A percentile compares a stretch with the other conserved stretches of the same genome.
These are phyloP conservation scores for Protomyctophum bolini DNA, from an alignment of 2,113 vertebrate species.

Conservation along the genomic window DNA sequence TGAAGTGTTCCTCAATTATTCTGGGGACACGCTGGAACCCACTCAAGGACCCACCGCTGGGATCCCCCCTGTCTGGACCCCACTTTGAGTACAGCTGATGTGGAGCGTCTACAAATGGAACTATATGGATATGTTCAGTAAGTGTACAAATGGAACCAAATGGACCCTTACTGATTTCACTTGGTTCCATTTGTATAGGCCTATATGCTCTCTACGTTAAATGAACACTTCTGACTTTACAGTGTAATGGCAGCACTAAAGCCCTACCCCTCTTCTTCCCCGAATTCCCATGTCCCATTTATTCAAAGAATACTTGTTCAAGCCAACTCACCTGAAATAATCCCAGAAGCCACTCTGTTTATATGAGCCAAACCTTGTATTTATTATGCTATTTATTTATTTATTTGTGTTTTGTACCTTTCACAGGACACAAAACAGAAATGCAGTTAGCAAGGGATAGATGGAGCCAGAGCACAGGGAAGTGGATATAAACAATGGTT, in stretches of 20 bases:
- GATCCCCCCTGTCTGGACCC: too few relatives aligned
- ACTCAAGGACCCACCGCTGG: too few relatives aligned
- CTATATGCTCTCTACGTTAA: too few relatives aligned
- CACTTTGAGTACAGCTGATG: too few relatives aligned
- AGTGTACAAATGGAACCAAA: too few relatives aligned
- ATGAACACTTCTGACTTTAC: background rate
- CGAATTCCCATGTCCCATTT: slow-evolving; percentile 35
- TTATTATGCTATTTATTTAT: too few relatives aligned
- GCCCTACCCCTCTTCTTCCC: slow-evolving; percentile 18
- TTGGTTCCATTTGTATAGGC: too few relatives aligned
- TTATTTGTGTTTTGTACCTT: slow-evolving; percentile 42
- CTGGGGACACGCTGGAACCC: too few relatives aligned
- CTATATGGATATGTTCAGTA: too few relatives aligned
- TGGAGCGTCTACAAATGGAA: too few relatives aligned
- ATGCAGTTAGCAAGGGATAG: slow-evolving; percentile 17
- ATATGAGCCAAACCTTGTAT: slow-evolving; percentile 22
- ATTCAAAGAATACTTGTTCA: slow-evolving; percentile 55
- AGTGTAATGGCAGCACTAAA: slow-evolving; percentile 32
- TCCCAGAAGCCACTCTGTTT: slow-evolving; percentile 31
- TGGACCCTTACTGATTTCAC: background rate
- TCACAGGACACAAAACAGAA: slow-evolving; percentile 35
- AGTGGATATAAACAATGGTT: slow-evolving; percentile 40
- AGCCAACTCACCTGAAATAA: slow-evolving; percentile 51
- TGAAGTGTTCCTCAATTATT: too few relatives aligned
- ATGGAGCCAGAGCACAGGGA: slow-evolving; percentile 17